A percentile compares a stretch with the other conserved stretches of the same genome.
Conservation (phyloP, 2,888 invertebrate species). For the Caenorhabditis plicata region DNA sequence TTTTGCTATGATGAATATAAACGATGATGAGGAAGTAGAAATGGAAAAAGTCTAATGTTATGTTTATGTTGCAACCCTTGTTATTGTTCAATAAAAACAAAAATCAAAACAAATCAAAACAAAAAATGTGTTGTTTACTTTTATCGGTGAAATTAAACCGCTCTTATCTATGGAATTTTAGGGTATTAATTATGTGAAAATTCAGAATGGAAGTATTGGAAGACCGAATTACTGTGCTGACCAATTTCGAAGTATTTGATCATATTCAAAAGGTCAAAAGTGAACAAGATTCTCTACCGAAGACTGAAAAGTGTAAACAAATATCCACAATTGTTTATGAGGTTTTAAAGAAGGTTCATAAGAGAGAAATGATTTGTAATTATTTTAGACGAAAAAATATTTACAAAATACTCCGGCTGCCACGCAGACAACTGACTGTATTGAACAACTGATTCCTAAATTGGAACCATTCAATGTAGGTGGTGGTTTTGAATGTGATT, state of each 20-base stretch:
- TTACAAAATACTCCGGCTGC: conserved; percentile 31
- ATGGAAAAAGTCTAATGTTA: too few relatives aligned
- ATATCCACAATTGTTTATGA: conserved; percentile 39
- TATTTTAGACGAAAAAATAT: conserved; percentile 35
- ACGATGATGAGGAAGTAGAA: too few relatives aligned
- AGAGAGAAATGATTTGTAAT: not conserved
- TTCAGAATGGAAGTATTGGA: conserved; percentile 49
- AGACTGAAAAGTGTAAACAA: conserved; percentile 20
- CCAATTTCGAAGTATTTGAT: conserved; percentile 41
- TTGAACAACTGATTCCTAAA: conserved; percentile 26
- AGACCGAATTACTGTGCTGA: conserved; percentile 28
- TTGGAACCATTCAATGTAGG: conserved; percentile 28
- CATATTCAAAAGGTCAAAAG: conserved; percentile 25
- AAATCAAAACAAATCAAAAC: too few relatives aligned
- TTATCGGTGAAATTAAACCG: too few relatives aligned
- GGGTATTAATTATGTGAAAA: too few relatives aligned
- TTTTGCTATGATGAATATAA: too few relatives aligned
- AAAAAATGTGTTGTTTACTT: too few relatives aligned
- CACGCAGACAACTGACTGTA: conserved; percentile 24
- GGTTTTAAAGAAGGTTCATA: conserved; percentile 10
- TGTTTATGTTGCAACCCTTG: too few relatives aligned
- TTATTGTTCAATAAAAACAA: too few relatives aligned
- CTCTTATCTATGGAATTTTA: too few relatives aligned
- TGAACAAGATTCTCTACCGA: conserved; percentile 13
- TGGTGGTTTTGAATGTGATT: not conserved